Evolutionary conservation across 2,888 invertebrate genomes (phyloP), one percentile per base, ranked within the genome.

Genomic region (Thalpophila matura): DNA sequence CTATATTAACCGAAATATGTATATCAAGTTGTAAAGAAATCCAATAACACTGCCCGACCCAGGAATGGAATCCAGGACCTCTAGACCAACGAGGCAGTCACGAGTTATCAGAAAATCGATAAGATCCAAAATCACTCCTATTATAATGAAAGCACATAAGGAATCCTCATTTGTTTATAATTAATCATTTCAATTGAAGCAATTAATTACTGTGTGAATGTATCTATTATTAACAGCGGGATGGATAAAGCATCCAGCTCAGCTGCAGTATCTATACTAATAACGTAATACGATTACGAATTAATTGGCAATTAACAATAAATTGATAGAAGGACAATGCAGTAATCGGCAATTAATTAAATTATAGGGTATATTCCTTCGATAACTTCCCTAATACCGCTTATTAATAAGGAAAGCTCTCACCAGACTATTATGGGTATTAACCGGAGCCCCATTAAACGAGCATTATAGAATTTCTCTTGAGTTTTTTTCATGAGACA

Each of bases 261-360:
- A n/a, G 12, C 16, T 26, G n/a, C n/a, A n/a, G n/a, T n/a, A n/a
- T n/a, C n/a, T 26, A 31, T 35, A n/a, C 37, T 20, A 38, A 12
- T 43, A 43, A 24, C n/a, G 6, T 63, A 18, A 55, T 65, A 43
- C n/a, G 26, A 72, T 65, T 49, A 37, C 3, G n/a, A 10, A 53
- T 31, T 47, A 43, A 71, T 68, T 59, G 29, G 6, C 31, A 20
- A 38, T 69, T 16, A 33, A 12, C 31, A 42, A 26, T n/a, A 18
- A 14, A 60, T 68, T 60, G 20, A 14, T 46, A n/a, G 14, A 33
- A 40, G 40, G 16, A 43, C n/a, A 37, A 20, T 20, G 27, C 18
- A 50, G 18, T 4, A 4, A 37, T 27, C 31, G 29, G 7, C 10
- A 26, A 47, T 22, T 29, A 22, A 64, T 27, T 27, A 16, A 14